Conservation (phyloP, 2,113 vertebrate species). For the Periophthalmodon schlosseri region DNA sequence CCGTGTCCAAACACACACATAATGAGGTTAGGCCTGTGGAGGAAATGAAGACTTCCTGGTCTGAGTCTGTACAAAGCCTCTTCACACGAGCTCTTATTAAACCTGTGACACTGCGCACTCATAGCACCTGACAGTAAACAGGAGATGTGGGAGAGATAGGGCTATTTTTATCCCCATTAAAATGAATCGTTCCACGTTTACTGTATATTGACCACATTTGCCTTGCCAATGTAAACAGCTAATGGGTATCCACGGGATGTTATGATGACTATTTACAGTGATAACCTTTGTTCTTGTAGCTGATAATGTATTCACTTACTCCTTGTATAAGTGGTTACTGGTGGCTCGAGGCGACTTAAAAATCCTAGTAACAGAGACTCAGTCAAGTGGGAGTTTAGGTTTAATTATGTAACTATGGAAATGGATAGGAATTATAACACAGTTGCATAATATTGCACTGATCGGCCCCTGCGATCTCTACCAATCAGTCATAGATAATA, state of each 20-base stretch:
- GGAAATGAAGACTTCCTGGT: conserved; percentile 10
- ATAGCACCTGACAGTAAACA: not conserved
- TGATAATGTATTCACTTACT: no score
- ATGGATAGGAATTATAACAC: no score
- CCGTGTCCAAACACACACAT: conserved; percentile 3
- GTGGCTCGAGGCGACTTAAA: no score
- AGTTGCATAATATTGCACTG: no score
- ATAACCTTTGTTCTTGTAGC: no score
- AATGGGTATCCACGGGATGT: not conserved
- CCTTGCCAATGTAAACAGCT: not conserved
- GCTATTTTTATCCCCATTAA: not conserved
- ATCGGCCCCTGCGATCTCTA: no score
- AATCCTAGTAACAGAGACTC: no score
- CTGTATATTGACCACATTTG: not conserved
- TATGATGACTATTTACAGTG: not conserved
- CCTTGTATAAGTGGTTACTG: no score
- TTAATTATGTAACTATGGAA: no score
- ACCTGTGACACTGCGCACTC: not conserved
- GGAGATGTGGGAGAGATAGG: not conserved
- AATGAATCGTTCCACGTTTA: not conserved
- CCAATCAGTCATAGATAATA: no score
- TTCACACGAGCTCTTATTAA: not conserved
- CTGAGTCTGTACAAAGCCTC: not conserved
- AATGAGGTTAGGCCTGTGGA: conserved; percentile 1
- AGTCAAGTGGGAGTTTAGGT: no score